Evolutionary conservation across 1,140 invertebrate genomes (phyloP), one percentile per base, ranked within the genome.

Genomic region (Eupristina koningsbergeri): DNA sequence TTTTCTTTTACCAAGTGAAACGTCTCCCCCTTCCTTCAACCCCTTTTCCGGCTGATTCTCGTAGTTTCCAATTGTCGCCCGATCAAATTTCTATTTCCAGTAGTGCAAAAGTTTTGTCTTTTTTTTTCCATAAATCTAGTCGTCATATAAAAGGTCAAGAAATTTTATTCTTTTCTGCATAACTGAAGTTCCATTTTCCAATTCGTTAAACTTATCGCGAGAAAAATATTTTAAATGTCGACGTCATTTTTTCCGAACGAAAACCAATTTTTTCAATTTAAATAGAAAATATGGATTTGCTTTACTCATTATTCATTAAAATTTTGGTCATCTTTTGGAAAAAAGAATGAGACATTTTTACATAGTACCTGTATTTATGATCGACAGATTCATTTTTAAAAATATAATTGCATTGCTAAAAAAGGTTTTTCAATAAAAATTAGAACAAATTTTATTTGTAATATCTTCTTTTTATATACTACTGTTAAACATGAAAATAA

Each of bases 1-100:
- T 73, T 84, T 84, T 78, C 53, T 82, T 84, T 85, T 83, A 47
- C 77, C n/a, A 58, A 71, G 19, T 71, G 67, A 39, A 41, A 64
- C 61, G 73, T 29, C 36, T 47, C 22, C 26, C 26, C 58, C 26
- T 36, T 61, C 61, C 15, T 34, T 7, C n/a, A 34, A 13, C 3
- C 41, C 58, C 58, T 78, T 63, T 78, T 47, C 34, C 78, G 67
- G 41, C 45, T 41, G 31, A 74, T 73, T 83, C 63, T 77, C 77
- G 50, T 80, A 74, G 79, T 64, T 64, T 84, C 34, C 69, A 74
- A 84, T 80, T 61, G 76, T 79, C 47, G 63, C 47, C 53, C 26
- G 41, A 69, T 83, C 81, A 53, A 58, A 31, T 83, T 77, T 77
- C 80, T 63, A n/a, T 81, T 73, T 81, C 13, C 79, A 81, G 69